phyloP scores from a whole-genome alignment of 2,888 invertebrate genomes.

The Chaetogeoica ovagalla region DNA sequence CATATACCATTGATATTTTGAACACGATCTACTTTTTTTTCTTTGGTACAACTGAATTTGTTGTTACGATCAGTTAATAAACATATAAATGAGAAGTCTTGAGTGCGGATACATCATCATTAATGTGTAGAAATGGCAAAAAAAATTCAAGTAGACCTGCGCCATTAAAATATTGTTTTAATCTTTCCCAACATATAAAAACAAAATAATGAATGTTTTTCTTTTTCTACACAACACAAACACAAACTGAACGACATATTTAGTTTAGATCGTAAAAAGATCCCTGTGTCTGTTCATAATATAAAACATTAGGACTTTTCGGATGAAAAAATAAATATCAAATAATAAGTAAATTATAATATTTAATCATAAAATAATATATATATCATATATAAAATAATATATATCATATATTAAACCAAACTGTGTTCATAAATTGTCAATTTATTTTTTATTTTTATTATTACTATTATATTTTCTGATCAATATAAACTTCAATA shows the following conservation, averaged over 20 bases:
- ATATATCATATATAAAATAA: slow-evolving; percentile 23
- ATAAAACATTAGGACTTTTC: background rate
- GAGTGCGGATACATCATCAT: too few species aligned
- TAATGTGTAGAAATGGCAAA: too few species aligned
- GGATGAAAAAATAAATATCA: background rate
- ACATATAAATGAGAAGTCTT: too few species aligned
- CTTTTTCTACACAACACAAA: background rate
- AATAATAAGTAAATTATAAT: slow-evolving; percentile 19
- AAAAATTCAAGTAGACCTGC: too few species aligned
- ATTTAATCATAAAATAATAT: slow-evolving; percentile 32
- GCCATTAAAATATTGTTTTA: too few species aligned
- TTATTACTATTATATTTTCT: slow-evolving; percentile 37
- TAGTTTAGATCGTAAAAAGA: background rate
- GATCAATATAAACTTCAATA: slow-evolving; percentile 45
- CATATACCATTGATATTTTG: too few species aligned
- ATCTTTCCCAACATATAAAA: too few species aligned
- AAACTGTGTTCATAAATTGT: slow-evolving; percentile 38
- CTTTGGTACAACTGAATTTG: too few species aligned
- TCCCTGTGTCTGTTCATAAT: background rate
- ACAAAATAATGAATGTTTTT: too few species aligned
- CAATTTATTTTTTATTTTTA: background rate
- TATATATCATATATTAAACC: slow-evolving; percentile 25
- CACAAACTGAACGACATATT: background rate
- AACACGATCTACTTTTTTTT: too few species aligned
- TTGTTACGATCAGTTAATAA: too few species aligned